Evolutionary conservation across 2,888 invertebrate species (phyloP), one percentile per base, ranked within the genome.

Genomic region (Limnephilus lunatus): DNA sequence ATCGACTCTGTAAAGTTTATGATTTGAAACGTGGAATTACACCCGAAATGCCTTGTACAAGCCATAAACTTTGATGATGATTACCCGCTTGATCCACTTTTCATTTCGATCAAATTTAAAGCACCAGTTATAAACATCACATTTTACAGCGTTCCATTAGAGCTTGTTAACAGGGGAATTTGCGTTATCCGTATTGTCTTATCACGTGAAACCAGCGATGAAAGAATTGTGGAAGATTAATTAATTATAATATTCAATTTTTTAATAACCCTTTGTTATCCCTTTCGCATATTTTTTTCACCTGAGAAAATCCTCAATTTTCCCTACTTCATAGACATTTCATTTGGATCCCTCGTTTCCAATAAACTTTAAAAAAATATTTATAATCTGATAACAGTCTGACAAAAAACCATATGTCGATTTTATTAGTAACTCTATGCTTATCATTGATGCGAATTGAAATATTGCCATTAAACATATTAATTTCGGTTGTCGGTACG

Each of bases 61-160:
- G 90, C 85, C 44, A 85, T 90, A 90, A 90, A 90, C 68, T 68
- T 83, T 90, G 90, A 90, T 85, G 90, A 90, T 90, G 83, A 85
- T 83, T 82, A 68, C 88, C 80, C 91, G 91, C 88, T 91, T 91
- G 87, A 87, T 87, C 81, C 91, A 91, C 83, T 82, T 91, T 89
- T 91, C 91, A 89, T 91, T 91, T 83, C 83, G 89, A 89, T 91
- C 91, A 91, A 91, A 91, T 89, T 89, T 89, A 89, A 91, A 91
- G 88, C 81, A 80, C 88, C 81, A 80, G 91, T 53, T 83, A 91
- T 91, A 91, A 91, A 91, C 82, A 91, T 81, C 85, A 86, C 68
- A 81, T 68, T 90, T 90, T 85, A 90, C 83, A 85, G 85, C 68
- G 83, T 85, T 90, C 83, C 85, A 83, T 90, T 90, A 89, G 68